phyloP scores from a whole-genome alignment of 2,113 vertebrate species.

The Cyrtonyx montezumae region DNA sequence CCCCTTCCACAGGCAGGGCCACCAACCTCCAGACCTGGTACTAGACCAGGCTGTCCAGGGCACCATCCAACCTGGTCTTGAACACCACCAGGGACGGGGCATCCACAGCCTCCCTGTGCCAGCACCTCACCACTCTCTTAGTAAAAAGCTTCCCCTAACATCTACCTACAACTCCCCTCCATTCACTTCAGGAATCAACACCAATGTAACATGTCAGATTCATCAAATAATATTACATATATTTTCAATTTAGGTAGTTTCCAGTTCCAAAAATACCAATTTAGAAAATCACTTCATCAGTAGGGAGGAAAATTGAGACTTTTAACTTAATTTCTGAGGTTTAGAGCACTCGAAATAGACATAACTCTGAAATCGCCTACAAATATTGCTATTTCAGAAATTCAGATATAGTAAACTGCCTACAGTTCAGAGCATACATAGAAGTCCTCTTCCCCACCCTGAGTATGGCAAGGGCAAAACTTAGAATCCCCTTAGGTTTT shows the following conservation, averaged over 20 bases:
- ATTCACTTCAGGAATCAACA: slow-evolving; percentile 20
- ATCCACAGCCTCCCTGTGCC: no score
- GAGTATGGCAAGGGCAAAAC: background rate
- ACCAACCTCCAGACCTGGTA: no score
- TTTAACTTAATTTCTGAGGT: background rate
- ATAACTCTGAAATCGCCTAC: background rate
- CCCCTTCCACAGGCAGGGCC: no score
- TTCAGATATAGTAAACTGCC: background rate
- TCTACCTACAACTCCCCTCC: no score
- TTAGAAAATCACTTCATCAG: background rate
- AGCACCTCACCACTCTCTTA: no score
- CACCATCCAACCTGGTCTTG: no score
- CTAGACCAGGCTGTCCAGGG: no score
- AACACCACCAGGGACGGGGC: no score
- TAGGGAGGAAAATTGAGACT: background rate
- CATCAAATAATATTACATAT: background rate
- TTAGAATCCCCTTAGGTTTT: background rate
- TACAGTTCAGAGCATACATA: background rate
- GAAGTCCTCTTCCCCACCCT: background rate
- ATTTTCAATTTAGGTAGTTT: background rate
- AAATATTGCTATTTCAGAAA: background rate
- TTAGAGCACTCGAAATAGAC: background rate
- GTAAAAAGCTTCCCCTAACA: no score
- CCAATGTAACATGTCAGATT: background rate
- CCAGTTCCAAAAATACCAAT: background rate